phyloP scores from a whole-genome alignment of 2,888 invertebrate species.

The Scaptomyza tumidula region DNA sequence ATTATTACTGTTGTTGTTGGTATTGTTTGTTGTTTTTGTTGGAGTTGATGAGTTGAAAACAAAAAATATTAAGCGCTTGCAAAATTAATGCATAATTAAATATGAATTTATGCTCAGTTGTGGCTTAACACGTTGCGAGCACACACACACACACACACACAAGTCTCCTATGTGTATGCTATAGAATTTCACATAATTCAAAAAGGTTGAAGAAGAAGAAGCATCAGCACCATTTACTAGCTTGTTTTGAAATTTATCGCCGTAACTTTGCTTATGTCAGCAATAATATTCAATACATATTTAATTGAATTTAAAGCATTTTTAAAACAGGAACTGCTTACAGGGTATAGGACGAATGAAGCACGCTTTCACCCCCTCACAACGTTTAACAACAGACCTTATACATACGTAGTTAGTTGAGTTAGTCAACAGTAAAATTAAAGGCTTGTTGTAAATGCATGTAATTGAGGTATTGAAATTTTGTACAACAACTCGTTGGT shows the following conservation, averaged over 20 bases:
- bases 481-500: not conserved
- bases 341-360: too few relatives aligned
- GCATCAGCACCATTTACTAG: not conserved
- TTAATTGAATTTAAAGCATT: not conserved
- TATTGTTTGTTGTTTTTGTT: constrained; percentile 26
- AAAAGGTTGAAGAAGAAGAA: not conserved
- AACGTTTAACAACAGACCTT: not conserved
- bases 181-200: not conserved
- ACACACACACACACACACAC: not conserved
- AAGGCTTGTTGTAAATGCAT: constrained; percentile 2
- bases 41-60: constrained; percentile 68
- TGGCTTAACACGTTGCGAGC: constrained; percentile 66
- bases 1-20: constrained; percentile 25
- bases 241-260: not conserved
- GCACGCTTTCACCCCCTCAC: too few relatives aligned
- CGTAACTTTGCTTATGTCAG: not conserved
- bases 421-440: not conserved
- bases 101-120: constrained; percentile 78
- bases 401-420: not conserved
- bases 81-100: constrained; percentile 80
- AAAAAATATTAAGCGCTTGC: constrained; percentile 73
- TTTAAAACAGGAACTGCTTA: too few relatives aligned
- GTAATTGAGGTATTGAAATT: constrained; percentile 1
- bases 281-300: not conserved
- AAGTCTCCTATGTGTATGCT: not conserved